Percentiles rank a stretch among this genome's conserved stretches.
Conservation (phyloP, 2,113 vertebrate species). For the Cisticola juncidis region DNA sequence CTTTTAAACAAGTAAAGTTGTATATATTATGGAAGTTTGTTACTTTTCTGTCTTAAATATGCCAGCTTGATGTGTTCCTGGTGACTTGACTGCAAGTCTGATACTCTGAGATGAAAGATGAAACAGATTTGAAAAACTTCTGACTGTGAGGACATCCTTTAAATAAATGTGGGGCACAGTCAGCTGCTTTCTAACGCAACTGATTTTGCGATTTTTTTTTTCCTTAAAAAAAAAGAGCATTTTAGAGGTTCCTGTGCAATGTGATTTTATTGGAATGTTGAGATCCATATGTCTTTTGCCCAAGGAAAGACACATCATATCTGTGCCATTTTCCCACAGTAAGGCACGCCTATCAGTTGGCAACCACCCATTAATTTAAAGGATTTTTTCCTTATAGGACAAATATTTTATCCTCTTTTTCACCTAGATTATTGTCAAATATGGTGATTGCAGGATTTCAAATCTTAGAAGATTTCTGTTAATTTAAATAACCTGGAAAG, state of each 20-base stretch:
- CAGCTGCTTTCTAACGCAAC: background rate
- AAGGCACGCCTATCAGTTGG: background rate
- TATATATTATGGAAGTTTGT: background rate
- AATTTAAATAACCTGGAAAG: background rate
- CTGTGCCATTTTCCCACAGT: background rate
- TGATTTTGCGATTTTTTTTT: accelerated
- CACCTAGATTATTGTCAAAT: background rate
- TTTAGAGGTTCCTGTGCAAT: background rate
- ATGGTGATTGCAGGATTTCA: background rate
- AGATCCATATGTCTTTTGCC: background rate
- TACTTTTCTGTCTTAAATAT: background rate
- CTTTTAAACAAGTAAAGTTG: background rate
- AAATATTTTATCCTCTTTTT: background rate
- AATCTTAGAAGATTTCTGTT: background rate
- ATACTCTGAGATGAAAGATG: background rate
- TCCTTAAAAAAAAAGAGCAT: background rate
- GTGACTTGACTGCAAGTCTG: background rate
- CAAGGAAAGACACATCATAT: background rate
- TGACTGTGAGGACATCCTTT: background rate
- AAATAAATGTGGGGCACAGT: background rate
- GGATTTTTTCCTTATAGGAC: background rate
- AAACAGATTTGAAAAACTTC: background rate
- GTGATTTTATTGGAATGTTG: background rate
- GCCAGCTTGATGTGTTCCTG: background rate
- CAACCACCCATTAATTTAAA: background rate